A percentile compares a stretch with the other conserved stretches of the same genome.
Conservation (phyloP, 2,797 vertebrate species). For the Poeciliopsis infans region DNA sequence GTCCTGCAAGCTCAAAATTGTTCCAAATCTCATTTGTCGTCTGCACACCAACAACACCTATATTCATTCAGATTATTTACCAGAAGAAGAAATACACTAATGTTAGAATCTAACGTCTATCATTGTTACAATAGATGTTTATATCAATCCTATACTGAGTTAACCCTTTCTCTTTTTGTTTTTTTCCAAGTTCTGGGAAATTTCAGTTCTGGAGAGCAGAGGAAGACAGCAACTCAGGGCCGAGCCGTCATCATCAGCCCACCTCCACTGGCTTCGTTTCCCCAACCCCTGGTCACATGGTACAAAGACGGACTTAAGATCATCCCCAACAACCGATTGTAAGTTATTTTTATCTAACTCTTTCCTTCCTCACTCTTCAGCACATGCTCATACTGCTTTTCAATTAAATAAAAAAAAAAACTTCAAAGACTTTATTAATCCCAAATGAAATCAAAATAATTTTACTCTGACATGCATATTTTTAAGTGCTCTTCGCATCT, state of each 20-base stretch:
- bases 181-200: constrained; percentile 84
- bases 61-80: background rate
- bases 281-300: constrained; percentile 91
- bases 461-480: constrained; percentile 2
- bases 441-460: too few relatives aligned
- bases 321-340: constrained; percentile 91
- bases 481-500: constrained; percentile 1
- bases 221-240: constrained; percentile 82
- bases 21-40: background rate
- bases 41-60: background rate
- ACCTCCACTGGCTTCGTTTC: constrained; percentile 83
- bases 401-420: too few relatives aligned
- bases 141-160: background rate
- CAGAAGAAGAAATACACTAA: background rate
- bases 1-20: background rate
- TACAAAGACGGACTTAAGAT: constrained; percentile 96
- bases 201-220: constrained; percentile 84
- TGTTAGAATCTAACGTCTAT: background rate
- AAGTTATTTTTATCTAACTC: constrained; percentile 60
- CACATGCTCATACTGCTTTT: background rate
- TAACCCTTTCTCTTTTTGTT: constrained; percentile 9
- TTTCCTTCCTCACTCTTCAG: background rate
- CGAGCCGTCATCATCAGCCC: constrained; percentile 85
- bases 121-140: background rate
- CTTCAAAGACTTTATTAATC: too few relatives aligned